Base-by-base conservation (phyloP, 2,888 invertebrate species). In the Cosmorhoe ocellata region DNA sequence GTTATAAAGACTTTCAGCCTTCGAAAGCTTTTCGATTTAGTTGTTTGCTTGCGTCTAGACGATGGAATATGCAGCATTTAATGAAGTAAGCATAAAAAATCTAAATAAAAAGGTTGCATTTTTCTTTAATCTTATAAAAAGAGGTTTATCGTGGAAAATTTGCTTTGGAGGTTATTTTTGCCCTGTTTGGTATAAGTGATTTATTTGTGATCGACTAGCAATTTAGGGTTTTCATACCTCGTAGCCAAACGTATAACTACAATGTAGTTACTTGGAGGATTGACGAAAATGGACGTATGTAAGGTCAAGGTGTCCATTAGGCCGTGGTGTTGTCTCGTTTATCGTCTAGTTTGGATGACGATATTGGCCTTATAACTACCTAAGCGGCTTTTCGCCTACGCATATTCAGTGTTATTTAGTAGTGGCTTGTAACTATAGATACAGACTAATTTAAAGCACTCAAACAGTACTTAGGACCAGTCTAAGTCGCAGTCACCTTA, bases 41-140 rank as follows among this genome's bases (percentile, higher is more conserved):
- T 27, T 59, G 51, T 56, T 53, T 53, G 53, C 51, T 47, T 40
- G 43, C 40, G 55, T 60, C 58, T 58, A 58, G 58, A 58, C 59
- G 51, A 55, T 57, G 50, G 45, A 53, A 51, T 46, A 43, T 44
- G 51, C 51, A 58, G 46, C 45, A 55, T 59, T 51, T 47, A 50
- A 44, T 31, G 26, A 37, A 14, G 38, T 36, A 36, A 41, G 49
- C 41, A 10, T 26, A 44, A 38, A 41, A 55, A 14, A 44, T 32
- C 22, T 22, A n/a, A n/a, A n/a, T n/a, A n/a, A n/a, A n/a, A n/a
- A n/a, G 30, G 22, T 33, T 50, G 45, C 40, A 26, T 13, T 27
- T 37, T 30, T n/a, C 12, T 18, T 26, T 24, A 24, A 24, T 24
- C 24, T 24, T 24, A 7, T 24, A 24, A 24, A 24, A 24, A 7